Conservation (phyloP, 23 tunicate species). For the Diplosoma virens region DNA sequence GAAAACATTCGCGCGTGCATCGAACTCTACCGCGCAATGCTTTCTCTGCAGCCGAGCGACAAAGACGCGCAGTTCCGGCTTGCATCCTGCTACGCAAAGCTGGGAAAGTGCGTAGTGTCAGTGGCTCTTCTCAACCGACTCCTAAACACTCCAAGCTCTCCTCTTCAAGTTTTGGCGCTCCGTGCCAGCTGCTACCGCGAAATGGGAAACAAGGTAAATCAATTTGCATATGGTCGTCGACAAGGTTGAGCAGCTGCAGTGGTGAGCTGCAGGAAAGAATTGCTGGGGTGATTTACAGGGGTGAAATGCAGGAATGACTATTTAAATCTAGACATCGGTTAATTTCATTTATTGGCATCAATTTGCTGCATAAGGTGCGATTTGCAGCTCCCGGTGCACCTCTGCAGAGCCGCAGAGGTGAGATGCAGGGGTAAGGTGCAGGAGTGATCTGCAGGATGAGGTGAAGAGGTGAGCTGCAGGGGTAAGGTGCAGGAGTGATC, state of each 20-base stretch:
- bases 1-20: slow-evolving; percentile 51
- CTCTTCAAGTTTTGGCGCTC: slow-evolving; percentile 55
- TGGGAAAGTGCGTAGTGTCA: slow-evolving; percentile 49
- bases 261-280: not conserved
- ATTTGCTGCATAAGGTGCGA: no score
- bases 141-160: slow-evolving; percentile 28
- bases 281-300: no score
- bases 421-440: no score
- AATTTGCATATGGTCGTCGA: not conserved
- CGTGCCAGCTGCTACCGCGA: slow-evolving; percentile 80
- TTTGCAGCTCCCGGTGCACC: no score
- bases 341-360: no score
- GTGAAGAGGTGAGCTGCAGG: no score
- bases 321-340: no score
- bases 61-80: slow-evolving; percentile 53
- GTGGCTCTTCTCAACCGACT: slow-evolving; percentile 47
- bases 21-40: slow-evolving; percentile 68
- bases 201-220: slow-evolving; percentile 67
- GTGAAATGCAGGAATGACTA: no score
- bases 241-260: no score
- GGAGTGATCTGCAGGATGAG: no score
- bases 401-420: no score
- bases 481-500: no score
- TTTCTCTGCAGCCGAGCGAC: slow-evolving; percentile 52
- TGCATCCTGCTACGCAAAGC: slow-evolving; percentile 48